Evolutionary conservation across 2,888 invertebrate genomes (phyloP), one percentile per base, ranked within the genome.

Genomic region (Matsumyia berberina): DNA sequence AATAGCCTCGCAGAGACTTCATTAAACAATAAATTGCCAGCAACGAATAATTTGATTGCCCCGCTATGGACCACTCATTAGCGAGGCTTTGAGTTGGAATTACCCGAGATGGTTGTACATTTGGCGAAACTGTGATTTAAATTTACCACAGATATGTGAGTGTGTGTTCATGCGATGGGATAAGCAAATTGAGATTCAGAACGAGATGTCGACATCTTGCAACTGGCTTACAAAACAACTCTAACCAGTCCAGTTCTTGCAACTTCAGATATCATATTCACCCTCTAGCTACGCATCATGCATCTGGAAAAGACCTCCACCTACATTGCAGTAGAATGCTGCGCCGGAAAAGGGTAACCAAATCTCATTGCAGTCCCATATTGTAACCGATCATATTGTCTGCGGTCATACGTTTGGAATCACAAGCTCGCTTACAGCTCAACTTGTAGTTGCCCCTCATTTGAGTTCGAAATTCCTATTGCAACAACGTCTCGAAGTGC

Each of bases 311-410:
- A 72, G 82, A 78, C 82, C 83, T 85, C 83, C 83, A 80, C 83
- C 83, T 79, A 79, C 83, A 77, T 82, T 37, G 57, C 66, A 58
- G 35, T 44, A 44, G n/a, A 55, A 51, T 49, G 62, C 37, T 39
- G 9, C 64, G 66, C 79, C 69, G 79, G 73, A 85, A 85, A 80
- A 62, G 51, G 64, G 83, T 80, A 85, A 85, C 37, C 73, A 69
- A 74, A 80, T 58, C 60, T 53, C 44, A 83, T 49, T 12, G 39
- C 57, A 62, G 49, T 17, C 19, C 8, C 57, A 58, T 31, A 67
- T 33, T 69, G 74, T 37, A 80, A 60, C 42, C 53, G 67, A 80
- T 74, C 81, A 64, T 58, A 70, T 64, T 76, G 64, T 77, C 35
- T 77, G 76, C 72, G 82, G 70, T 78, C 62, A 73, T 82, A 74